phyloP scores from a whole-genome alignment of 2,113 vertebrate species.

The Danionella cerebrum region DNA sequence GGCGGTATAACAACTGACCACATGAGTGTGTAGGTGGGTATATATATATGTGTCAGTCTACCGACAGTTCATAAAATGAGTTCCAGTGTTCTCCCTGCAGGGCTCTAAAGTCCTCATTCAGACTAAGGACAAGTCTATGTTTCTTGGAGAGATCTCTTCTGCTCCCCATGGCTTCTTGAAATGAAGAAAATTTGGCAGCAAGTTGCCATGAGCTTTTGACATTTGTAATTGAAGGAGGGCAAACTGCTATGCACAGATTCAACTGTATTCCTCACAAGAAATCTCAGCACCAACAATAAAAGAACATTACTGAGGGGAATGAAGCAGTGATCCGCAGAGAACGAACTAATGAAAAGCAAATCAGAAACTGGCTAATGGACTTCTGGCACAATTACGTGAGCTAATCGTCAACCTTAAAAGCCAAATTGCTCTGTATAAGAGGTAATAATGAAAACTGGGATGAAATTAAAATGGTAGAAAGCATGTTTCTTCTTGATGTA shows the following conservation, averaged over 20 bases:
- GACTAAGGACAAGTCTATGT: neutral
- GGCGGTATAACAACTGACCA: slow-evolving; percentile 5
- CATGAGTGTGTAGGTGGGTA: neutral
- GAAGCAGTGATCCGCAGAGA: neutral
- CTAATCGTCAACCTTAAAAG: neutral
- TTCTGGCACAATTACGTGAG: neutral
- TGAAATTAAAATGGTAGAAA: too few species aligned
- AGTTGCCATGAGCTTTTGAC: neutral
- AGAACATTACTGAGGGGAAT: neutral
- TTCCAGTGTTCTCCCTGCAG: slow-evolving; percentile 5
- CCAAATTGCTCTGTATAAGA: neutral
- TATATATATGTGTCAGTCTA: neutral
- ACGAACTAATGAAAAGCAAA: neutral
- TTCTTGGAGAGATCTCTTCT: neutral
- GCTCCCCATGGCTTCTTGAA: neutral
- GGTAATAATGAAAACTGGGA: neutral
- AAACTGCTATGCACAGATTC: neutral
- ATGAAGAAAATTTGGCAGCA: neutral
- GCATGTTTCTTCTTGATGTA: too few species aligned
- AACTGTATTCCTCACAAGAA: neutral
- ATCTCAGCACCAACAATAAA: neutral
- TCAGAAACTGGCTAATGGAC: neutral
- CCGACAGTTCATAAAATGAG: slow-evolving; percentile 1
- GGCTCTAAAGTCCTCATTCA: slow-evolving; percentile 10
- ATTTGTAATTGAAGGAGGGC: slow-evolving; percentile 1